phyloP scores from a whole-genome alignment of 2,888 invertebrate genomes.

The Pyralis farinalis region DNA sequence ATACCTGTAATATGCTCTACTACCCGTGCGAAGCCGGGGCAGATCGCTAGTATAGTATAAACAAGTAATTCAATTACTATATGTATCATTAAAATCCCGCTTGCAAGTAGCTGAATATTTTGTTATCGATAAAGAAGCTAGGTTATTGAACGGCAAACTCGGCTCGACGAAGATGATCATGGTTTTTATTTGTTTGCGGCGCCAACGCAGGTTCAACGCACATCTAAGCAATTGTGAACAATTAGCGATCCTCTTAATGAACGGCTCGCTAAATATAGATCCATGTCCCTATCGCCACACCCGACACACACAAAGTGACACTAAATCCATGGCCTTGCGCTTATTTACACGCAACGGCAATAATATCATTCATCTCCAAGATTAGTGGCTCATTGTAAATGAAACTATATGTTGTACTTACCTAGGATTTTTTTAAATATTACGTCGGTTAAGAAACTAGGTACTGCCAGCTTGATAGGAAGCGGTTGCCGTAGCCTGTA shows the following conservation, averaged over 20 bases:
- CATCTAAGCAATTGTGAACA: conserved; percentile 73
- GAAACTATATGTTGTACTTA: too few species aligned
- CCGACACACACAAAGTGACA: conserved; percentile 10
- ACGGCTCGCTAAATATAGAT: conserved; percentile 70
- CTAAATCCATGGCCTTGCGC: conserved; percentile 17
- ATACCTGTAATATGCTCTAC: too few species aligned
- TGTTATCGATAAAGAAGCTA: too few species aligned
- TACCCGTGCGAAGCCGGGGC: too few species aligned
- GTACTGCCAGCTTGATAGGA: too few species aligned
- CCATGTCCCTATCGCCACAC: conserved; percentile 28
- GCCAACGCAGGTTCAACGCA: conserved; percentile 67
- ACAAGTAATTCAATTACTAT: too few species aligned
- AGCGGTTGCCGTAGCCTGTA: too few species aligned
- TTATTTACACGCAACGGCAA: conserved; percentile 13
- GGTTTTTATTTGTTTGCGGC: conserved; percentile 46
- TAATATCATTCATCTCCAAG: too few species aligned
- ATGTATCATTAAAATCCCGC: conserved; percentile 5
- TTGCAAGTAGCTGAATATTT: conserved; percentile 26
- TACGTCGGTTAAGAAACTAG: too few species aligned
- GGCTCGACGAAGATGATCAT: conserved; percentile 31
- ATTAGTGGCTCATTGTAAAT: too few species aligned
- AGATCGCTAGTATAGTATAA: too few species aligned
- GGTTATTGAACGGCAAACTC: conserved; percentile 27
- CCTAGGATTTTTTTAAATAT: too few species aligned
- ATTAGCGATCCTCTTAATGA: conserved; percentile 65